Percentiles rank a stretch among this genome's conserved stretches.
These are phyloP conservation scores for Triplophysa rosa DNA, from an alignment of 2,113 vertebrate species.

Conservation along the genomic window DNA sequence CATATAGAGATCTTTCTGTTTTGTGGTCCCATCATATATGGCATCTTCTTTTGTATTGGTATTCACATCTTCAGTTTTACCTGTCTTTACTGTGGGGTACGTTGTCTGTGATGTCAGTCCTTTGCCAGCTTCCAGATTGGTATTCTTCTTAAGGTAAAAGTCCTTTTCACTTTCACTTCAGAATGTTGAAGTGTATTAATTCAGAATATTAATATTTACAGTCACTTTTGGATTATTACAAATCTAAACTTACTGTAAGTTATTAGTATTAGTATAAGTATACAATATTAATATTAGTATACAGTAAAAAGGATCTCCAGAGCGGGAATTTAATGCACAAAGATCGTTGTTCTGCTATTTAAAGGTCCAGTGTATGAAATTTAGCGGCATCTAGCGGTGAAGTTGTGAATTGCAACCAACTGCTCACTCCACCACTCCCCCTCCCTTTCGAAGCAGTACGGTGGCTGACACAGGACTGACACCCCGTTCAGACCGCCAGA, in stretches of 20 bases:
- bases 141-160: constrained; percentile 1
- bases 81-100: not conserved
- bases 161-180: constrained; percentile 1
- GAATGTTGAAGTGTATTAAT: constrained; percentile 1
- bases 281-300: not conserved
- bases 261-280: not conserved
- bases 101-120: not conserved
- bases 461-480: too few relatives aligned
- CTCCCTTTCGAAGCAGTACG: too few relatives aligned
- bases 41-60: not conserved
- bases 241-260: not conserved
- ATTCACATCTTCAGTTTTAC: not conserved
- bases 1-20: not conserved
- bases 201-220: not conserved
- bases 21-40: not conserved
- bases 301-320: not conserved
- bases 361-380: too few relatives aligned
- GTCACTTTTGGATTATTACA: not conserved
- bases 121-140: not conserved
- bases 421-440: too few relatives aligned
- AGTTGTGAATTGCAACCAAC: too few relatives aligned
- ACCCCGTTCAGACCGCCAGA: too few relatives aligned
- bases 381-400: too few relatives aligned
- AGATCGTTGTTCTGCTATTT: not conserved
- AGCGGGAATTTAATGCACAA: not conserved